phyloP scores from a whole-genome alignment of 1,140 invertebrate genomes.

The Drosophila orena region DNA sequence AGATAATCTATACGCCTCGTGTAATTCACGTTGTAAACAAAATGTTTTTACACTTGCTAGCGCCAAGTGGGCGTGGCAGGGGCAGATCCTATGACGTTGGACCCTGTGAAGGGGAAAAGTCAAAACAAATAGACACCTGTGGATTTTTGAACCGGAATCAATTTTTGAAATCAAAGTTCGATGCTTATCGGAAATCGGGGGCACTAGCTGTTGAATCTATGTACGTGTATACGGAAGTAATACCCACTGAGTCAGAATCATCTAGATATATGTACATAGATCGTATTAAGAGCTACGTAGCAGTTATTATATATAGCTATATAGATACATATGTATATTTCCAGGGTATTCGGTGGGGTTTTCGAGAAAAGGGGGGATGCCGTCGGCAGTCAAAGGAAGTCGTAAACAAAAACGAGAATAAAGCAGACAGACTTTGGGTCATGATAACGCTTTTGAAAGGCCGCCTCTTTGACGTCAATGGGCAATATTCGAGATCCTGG shows the following conservation, averaged over 20 bases:
- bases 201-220: not conserved
- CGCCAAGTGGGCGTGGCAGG: not conserved
- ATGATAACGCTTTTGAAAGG: conserved; percentile 28
- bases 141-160: conserved; percentile 52
- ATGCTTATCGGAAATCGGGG: conserved; percentile 28
- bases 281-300: no score
- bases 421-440: not conserved
- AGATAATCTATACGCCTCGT: not conserved
- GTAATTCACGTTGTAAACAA: conserved; percentile 9
- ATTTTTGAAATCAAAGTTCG: conserved; percentile 52
- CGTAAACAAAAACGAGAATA: conserved; percentile 45
- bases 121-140: not conserved
- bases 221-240: no score
- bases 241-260: not conserved
- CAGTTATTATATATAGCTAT: not conserved
- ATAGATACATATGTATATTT: not conserved
- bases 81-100: not conserved
- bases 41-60: not conserved
- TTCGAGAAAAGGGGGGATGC: not conserved
- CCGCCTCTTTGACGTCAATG: conserved; percentile 47
- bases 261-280: not conserved
- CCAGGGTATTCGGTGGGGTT: not conserved
- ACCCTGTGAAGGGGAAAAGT: conserved; percentile 5
- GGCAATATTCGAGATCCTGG: conserved; percentile 43
- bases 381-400: not conserved